Conservation (phyloP, 92 coral and sea anemone genomes). For the Palythoa heliodiscus region DNA sequence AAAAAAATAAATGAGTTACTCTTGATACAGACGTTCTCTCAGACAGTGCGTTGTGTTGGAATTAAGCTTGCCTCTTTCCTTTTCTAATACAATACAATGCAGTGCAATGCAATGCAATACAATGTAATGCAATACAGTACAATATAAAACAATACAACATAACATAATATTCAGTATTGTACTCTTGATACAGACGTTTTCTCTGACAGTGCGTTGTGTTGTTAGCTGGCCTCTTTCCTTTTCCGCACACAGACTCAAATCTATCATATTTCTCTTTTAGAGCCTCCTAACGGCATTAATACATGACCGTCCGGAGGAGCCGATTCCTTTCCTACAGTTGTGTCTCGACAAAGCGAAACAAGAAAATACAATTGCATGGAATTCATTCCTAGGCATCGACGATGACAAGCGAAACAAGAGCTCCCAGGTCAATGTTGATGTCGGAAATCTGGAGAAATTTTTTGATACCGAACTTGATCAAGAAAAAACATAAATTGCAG, state of each 20-base stretch:
- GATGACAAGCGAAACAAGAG: conserved; percentile 59
- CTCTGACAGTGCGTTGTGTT: background rate
- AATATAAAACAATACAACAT: no score
- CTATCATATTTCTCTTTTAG: conserved; percentile 35
- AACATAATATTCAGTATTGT: no score
- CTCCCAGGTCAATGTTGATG: conserved; percentile 62
- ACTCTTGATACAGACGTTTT: no score
- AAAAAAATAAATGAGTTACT: no score
- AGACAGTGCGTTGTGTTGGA: no score
- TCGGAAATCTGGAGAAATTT: conserved; percentile 72
- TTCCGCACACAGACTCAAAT: background rate
- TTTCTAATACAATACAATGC: no score
- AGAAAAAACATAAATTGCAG: conserved; percentile 18
- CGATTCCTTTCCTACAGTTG: conserved; percentile 72
- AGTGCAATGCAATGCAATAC: no score
- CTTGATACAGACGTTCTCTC: no score
- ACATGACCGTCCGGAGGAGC: conserved; percentile 82
- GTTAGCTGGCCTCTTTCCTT: no score
- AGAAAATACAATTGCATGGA: conserved; percentile 67
- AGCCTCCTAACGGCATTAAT: conserved; percentile 83
- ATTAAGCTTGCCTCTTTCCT: no score
- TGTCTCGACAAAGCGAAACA: conserved; percentile 75
- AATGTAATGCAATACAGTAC: no score
- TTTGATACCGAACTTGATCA: conserved; percentile 80
- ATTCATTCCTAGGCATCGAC: conserved; percentile 62